These are phyloP conservation scores for Leguminivora glycinivorella DNA, from an alignment of 1,140 invertebrate species.

Conservation along the genomic window DNA sequence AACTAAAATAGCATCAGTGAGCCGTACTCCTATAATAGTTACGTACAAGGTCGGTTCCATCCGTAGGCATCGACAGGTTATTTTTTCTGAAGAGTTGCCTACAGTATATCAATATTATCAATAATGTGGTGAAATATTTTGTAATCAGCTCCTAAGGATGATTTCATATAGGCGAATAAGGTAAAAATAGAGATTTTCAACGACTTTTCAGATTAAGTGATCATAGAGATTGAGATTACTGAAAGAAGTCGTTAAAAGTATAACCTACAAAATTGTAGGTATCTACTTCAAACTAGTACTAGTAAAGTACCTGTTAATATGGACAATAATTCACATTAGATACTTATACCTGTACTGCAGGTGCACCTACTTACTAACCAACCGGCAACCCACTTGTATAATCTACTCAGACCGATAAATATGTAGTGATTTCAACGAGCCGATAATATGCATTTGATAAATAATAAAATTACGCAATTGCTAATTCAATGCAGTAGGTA, in stretches of 20 bases:
- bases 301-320: no score
- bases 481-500: conserved; percentile 21
- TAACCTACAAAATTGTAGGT: no score
- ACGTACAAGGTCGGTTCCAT: conserved; percentile 11
- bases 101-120: no score
- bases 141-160: no score
- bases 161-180: no score
- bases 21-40: conserved; percentile 18
- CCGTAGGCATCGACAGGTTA: conserved; percentile 12
- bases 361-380: neutral
- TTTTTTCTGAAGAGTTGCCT: neutral
- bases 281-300: no score
- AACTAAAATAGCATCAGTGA: conserved; percentile 8
- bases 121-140: neutral
- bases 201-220: no score
- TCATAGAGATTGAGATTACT: no score
- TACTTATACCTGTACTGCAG: no score
- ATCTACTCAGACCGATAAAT: neutral
- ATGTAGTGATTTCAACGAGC: neutral
- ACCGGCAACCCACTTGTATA: neutral
- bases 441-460: conserved; percentile 12
- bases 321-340: no score
- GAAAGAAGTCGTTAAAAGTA: no score
- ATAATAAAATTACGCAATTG: conserved; percentile 14
- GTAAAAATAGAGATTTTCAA: no score